Base-by-base conservation (phyloP, 2,113 vertebrate genomes). In the Leptocoma aspasia region DNA sequence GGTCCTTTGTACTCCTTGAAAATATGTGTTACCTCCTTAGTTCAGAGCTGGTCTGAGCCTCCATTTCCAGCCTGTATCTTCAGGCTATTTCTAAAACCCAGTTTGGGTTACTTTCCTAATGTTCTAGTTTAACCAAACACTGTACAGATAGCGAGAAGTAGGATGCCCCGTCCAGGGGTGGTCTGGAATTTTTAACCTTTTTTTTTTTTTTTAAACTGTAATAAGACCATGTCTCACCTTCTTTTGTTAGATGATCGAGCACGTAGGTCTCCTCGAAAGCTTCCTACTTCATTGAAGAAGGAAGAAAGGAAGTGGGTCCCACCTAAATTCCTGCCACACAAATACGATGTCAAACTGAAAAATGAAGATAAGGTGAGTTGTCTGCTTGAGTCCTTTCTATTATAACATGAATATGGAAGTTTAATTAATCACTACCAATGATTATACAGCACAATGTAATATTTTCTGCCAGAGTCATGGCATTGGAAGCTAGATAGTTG, bases 271-370 rank as follows among this genome's bases (percentile, higher is more conserved):
- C 99, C 99, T 79, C 98, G 99, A 85, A 99, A 99, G 96, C 98
- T 99, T 54, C 98, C 99, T 64, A 99, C 99, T 82, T 99, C 98
- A 7, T 95, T 98, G 96, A 99, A 99, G 94, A 99, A 99, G 85
- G 99, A 99, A 89, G 99, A 98, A 97, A 99, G 98, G 95, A 99
- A 97, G 93, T 99, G 99, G 99, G 99, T 97, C 42, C 99, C 99
- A 95, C 99, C 99, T 49, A 99, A 99, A 94, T 99, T 99, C 93
- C 98, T 99, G 94, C 99, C 99, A 56, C 99, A 99, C 92, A 99
- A 99, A 88, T 99, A 99, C 0, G 99, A 99, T 39, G 98, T 99
- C 60, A 99, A 99, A 96, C 98, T 99, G 69, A 98, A 99, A 85
- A 98, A 96, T 54, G 99, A 99, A 96, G 99, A 99, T 66, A 99